These are phyloP conservation scores for Lordiphosa stackelbergi DNA, from an alignment of 1,140 invertebrate genomes.

Conservation along the genomic window DNA sequence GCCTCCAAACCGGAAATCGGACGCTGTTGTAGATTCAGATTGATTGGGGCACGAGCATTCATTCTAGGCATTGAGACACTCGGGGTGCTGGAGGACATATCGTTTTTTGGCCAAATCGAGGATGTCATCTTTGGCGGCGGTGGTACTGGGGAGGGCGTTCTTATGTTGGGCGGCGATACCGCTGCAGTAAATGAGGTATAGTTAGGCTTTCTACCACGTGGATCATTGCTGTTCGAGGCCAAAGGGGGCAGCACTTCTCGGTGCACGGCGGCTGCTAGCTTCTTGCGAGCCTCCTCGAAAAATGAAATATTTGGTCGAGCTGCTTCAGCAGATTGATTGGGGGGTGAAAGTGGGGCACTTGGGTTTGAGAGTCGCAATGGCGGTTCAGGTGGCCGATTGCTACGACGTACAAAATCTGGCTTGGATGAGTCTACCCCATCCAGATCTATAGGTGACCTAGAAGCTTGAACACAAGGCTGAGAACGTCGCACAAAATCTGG, in stretches of 20 bases:
- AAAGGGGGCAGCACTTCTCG: constrained; percentile 5
- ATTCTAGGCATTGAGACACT: background rate
- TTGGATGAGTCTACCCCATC: background rate
- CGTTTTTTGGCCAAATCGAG: constrained; percentile 5
- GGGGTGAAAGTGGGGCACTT: background rate
- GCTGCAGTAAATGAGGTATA: background rate
- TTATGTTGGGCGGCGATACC: background rate
- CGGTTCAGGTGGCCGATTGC: background rate
- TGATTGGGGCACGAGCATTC: background rate
- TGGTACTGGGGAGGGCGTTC: constrained; percentile 15
- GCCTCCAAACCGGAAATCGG: background rate
- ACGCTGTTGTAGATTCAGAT: background rate
- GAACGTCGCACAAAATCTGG: constrained; percentile 5
- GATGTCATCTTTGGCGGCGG: constrained; percentile 16
- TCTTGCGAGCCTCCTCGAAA: constrained; percentile 53
- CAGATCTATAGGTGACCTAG: background rate
- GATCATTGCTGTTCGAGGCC: constrained; percentile 40
- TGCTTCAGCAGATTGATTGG: too few relatives aligned
- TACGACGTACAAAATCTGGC: background rate
- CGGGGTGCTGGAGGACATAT: background rate
- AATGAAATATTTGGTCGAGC: too few relatives aligned
- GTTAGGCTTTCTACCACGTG: constrained; percentile 36
- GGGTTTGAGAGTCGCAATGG: too few relatives aligned
- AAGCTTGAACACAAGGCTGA: too few relatives aligned
- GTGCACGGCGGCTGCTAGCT: constrained; percentile 28